A percentile compares a stretch with the other conserved stretches of the same genome.
These are phyloP conservation scores for Pristionchus maxplancki DNA, from an alignment of 2,888 invertebrate genomes.

Conservation along the genomic window DNA sequence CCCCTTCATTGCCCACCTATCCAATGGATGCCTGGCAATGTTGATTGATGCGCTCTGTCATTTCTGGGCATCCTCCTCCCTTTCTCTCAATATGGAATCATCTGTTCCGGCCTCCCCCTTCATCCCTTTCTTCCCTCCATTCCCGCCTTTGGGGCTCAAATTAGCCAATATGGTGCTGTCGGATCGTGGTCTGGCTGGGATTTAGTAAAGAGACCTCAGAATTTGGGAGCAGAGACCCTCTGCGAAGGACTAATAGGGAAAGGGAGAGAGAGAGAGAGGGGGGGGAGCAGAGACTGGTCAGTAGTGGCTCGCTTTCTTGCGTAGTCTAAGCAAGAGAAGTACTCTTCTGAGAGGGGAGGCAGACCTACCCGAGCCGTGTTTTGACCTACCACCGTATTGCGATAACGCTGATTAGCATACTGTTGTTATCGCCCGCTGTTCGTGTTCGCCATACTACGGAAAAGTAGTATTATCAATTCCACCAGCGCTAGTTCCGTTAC, in stretches of 20 bases:
- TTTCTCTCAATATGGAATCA: neutral
- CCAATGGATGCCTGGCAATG: neutral
- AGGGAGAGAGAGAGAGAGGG: constrained; percentile 44
- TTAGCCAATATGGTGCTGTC: constrained; percentile 38
- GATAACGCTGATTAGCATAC: neutral
- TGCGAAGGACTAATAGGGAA: neutral
- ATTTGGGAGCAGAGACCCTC: neutral
- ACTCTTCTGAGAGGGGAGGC: neutral
- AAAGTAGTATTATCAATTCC: constrained; percentile 1
- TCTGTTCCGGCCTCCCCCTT: constrained; percentile 2
- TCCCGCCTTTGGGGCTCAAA: neutral
- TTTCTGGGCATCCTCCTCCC: neutral
- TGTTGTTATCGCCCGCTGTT: neutral
- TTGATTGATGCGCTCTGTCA: neutral
- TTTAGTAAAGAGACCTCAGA: neutral
- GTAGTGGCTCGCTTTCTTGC: constrained; percentile 25
- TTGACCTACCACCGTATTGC: neutral
- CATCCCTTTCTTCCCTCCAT: neutral
- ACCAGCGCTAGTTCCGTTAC: neutral
- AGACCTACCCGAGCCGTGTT: neutral
- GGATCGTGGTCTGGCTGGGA: neutral
- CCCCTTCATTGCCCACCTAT: neutral
- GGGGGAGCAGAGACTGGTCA: constrained; percentile 40
- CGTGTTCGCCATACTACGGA: neutral
- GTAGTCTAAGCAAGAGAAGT: neutral